A percentile compares a stretch with the other conserved stretches of the same genome.
Conservation (phyloP, 1,140 invertebrate genomes). For the Drosophila ercepeae region DNA sequence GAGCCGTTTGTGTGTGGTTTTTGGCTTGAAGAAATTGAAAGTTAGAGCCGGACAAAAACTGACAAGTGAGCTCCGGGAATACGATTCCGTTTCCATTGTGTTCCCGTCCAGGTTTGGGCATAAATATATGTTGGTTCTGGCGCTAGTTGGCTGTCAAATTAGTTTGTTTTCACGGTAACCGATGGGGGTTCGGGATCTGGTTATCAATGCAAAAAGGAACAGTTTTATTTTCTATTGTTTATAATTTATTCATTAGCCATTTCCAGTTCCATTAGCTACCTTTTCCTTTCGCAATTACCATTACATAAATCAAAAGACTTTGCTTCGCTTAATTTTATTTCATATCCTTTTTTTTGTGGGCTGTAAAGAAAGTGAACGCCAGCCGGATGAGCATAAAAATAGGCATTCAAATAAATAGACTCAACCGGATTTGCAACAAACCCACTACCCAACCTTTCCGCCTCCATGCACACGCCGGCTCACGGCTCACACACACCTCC, state of each 20-base stretch:
- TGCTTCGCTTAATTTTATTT: conserved; percentile 20
- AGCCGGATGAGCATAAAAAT: conserved; percentile 75
- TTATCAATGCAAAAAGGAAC: not conserved
- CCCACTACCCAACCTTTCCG: conserved; percentile 20
- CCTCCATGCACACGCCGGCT: conserved; percentile 23
- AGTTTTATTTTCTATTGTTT: not conserved
- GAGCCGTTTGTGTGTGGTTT: conserved; percentile 15
- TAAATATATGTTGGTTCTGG: conserved; percentile 34
- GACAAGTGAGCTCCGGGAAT: conserved; percentile 58
- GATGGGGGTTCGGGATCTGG: conserved; percentile 29
- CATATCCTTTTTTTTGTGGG: conserved; percentile 22
- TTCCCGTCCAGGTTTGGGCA: conserved; percentile 3
- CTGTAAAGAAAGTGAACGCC: conserved; percentile 30
- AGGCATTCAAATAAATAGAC: conserved; percentile 80
- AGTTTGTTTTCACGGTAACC: conserved; percentile 68
- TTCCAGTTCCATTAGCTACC: not conserved
- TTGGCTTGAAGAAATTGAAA: conserved; percentile 55
- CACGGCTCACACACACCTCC: conserved; percentile 47
- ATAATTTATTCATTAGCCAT: not conserved
- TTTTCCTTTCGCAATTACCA: conserved; percentile 48
- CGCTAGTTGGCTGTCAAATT: conserved; percentile 78
- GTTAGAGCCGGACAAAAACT: conserved; percentile 45
- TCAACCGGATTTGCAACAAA: conserved; percentile 71
- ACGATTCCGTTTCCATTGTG: conserved; percentile 15
- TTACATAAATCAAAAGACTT: conserved; percentile 69